A percentile compares a stretch with the other conserved stretches of the same genome.
phyloP scores from a whole-genome alignment of 2,888 invertebrate genomes.

The Malacosoma neustria region DNA sequence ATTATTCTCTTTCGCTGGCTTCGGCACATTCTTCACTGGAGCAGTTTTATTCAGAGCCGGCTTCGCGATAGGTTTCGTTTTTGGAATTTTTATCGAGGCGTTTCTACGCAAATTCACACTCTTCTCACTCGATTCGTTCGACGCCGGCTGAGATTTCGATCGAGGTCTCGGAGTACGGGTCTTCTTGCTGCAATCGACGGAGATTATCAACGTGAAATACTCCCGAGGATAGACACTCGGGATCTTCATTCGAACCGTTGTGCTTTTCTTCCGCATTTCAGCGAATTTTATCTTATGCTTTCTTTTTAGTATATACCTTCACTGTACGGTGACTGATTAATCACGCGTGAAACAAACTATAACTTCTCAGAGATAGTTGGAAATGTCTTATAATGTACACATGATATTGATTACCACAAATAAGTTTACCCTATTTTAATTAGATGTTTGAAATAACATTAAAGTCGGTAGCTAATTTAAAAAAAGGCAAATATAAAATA shows the following conservation, averaged over 20 bases:
- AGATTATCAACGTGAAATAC: not conserved
- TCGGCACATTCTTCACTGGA: constrained; percentile 7
- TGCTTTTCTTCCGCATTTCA: not conserved
- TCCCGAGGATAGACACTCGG: not conserved
- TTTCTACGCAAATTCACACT: constrained; percentile 38
- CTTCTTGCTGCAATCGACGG: constrained; percentile 22
- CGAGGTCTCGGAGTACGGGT: constrained; percentile 39
- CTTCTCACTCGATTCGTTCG: constrained; percentile 43
- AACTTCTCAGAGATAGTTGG: no score
- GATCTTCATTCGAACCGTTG: not conserved
- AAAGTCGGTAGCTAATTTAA: no score
- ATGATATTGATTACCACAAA: no score
- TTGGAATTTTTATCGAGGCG: constrained; percentile 40
- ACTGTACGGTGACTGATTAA: no score
- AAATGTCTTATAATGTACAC: no score
- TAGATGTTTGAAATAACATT: no score
- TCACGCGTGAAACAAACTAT: no score
- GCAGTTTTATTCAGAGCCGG: constrained; percentile 16
- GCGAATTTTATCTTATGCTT: no score
- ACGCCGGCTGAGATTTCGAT: constrained; percentile 55
- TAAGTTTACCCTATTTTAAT: no score
- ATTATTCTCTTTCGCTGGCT: constrained; percentile 12
- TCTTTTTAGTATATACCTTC: no score
- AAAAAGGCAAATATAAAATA: no score
- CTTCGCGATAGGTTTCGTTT: constrained; percentile 21